A percentile compares a stretch with the other conserved stretches of the same genome.
These are phyloP conservation scores for Ammospiza nelsoni DNA, from an alignment of 2,113 vertebrate genomes.

Conservation along the genomic window DNA sequence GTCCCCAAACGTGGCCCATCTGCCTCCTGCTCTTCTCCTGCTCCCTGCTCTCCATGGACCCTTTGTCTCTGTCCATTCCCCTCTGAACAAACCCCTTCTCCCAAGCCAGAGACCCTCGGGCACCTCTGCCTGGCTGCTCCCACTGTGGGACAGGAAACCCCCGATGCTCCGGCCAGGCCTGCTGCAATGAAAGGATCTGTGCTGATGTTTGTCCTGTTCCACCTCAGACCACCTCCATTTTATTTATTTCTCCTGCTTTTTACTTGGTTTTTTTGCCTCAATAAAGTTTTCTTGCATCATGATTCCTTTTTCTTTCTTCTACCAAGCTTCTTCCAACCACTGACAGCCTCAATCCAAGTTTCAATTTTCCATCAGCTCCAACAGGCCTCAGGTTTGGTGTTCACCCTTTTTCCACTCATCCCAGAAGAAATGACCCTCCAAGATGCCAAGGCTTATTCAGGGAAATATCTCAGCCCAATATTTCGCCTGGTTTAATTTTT, in stretches of 20 bases:
- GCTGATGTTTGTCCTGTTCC: rapidly evolving
- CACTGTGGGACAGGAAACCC: rapidly evolving
- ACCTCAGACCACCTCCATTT: not conserved
- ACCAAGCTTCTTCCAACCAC: too few species aligned
- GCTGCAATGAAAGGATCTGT: rapidly evolving
- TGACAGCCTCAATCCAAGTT: too few species aligned
- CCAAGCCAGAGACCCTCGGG: rapidly evolving
- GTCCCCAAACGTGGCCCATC: not conserved
- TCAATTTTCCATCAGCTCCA: too few species aligned
- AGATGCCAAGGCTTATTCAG: too few species aligned
- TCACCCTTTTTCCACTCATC: too few species aligned
- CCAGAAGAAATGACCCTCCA: too few species aligned
- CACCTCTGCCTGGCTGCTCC: rapidly evolving
- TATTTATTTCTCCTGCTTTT: not conserved
- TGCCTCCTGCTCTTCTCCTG: not conserved
- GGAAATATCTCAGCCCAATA: too few species aligned
- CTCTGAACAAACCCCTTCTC: not conserved
- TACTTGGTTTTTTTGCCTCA: not conserved
- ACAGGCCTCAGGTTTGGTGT: too few species aligned
- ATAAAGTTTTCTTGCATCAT: not conserved
- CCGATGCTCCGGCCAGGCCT: not conserved
- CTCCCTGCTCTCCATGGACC: rapidly evolving
- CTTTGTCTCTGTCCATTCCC: rapidly evolving
- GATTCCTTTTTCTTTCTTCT: too few species aligned
- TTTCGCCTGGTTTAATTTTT: too few species aligned